phyloP scores from a whole-genome alignment of 2,113 vertebrate species.

The Pluvianellus socialis region DNA sequence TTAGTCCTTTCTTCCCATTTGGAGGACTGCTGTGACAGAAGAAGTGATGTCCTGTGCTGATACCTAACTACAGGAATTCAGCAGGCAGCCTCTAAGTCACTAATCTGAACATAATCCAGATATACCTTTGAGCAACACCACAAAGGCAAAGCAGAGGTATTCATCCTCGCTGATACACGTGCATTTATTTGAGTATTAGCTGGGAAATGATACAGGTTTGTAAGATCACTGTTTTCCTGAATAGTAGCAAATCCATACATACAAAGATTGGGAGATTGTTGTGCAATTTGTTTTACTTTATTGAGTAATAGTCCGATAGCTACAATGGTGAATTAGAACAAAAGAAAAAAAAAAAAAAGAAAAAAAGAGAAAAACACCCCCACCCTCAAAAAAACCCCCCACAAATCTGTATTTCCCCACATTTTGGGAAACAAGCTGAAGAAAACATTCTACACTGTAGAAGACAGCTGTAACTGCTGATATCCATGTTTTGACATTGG shows the following conservation, averaged over 20 bases:
- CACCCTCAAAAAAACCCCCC: background rate
- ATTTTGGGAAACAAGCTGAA: conserved; percentile 75
- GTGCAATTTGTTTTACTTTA: conserved; percentile 69
- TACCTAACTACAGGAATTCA: background rate
- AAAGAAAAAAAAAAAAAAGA: background rate
- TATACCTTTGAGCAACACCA: background rate
- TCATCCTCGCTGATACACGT: background rate
- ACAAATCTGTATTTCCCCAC: conserved; percentile 36
- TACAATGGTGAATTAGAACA: conserved; percentile 69
- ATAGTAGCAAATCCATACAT: background rate
- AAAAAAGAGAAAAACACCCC: background rate
- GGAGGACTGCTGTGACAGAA: background rate
- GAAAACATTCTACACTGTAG: conserved; percentile 79
- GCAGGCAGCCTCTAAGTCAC: background rate
- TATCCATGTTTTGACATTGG: conserved; percentile 56
- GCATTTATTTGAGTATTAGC: background rate
- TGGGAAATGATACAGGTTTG: background rate
- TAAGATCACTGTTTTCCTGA: background rate
- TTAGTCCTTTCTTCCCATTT: background rate
- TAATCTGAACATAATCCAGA: conserved; percentile 2
- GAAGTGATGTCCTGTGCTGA: background rate
- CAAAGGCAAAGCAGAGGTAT: background rate
- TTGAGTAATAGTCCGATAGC: conserved; percentile 73
- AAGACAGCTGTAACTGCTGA: conserved; percentile 71
- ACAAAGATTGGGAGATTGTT: conserved; percentile 40